These are phyloP conservation scores for Andrena minutula DNA, from an alignment of 2,888 invertebrate genomes.

Conservation along the genomic window DNA sequence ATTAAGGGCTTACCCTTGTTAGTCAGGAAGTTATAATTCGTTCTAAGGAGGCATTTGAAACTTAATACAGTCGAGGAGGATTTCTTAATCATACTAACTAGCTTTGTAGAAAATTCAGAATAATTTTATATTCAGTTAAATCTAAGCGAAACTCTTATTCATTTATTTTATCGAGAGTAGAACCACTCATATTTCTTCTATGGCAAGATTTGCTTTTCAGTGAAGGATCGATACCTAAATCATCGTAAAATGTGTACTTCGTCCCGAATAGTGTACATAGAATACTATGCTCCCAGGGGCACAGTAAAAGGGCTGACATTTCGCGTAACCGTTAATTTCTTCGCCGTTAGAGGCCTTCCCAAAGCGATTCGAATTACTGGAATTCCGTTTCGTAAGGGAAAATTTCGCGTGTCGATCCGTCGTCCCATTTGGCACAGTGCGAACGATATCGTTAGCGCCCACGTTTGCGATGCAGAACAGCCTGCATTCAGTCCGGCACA, in stretches of 20 bases:
- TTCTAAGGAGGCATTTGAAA: background rate
- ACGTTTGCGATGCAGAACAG: constrained; percentile 32
- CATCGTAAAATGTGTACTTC: too few relatives aligned
- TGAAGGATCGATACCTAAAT: too few relatives aligned
- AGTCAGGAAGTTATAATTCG: background rate
- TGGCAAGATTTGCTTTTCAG: too few relatives aligned
- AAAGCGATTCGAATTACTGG: constrained; percentile 29
- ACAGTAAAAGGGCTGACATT: constrained; percentile 1
- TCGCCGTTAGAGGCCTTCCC: constrained; percentile 6
- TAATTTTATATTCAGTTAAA: background rate
- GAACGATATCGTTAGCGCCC: constrained; percentile 54
- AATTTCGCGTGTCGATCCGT: constrained; percentile 40
- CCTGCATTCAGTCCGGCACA: constrained; percentile 23
- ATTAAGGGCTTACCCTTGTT: constrained; percentile 8
- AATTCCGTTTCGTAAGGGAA: constrained; percentile 48
- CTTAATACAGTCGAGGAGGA: background rate
- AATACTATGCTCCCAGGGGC: too few relatives aligned
- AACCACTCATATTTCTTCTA: too few relatives aligned
- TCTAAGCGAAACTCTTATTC: background rate
- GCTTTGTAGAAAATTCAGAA: background rate
- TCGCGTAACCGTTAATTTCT: constrained; percentile 10
- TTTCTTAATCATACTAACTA: background rate
- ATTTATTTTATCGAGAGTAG: background rate
- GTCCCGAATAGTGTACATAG: too few relatives aligned
- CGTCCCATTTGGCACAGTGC: constrained; percentile 38